Base-by-base conservation (phyloP, 1,140 invertebrate species). In the Saccostrea cuccullata region DNA sequence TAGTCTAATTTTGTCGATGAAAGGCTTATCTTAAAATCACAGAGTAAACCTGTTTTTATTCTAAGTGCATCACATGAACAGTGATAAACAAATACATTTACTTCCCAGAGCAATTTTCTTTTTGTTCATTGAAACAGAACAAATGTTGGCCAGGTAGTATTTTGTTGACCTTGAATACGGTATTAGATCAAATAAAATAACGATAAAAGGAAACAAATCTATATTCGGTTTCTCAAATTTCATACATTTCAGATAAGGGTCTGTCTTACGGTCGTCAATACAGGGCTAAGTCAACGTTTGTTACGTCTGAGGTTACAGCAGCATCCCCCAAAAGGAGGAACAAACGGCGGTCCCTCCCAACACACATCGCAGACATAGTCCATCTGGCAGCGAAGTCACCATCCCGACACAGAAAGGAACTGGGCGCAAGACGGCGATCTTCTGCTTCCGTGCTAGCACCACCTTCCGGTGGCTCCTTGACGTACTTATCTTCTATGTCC, bases 151-250 rank as follows among this genome's bases (percentile, higher is more conserved):
- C 70, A 26, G 26, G 26, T 77, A 26, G 23, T 30, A 30, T 77
- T 77, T 77, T n/a, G 60, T 20, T 30, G 26, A 30, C 70, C 23
- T 77, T 77, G 70, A 77, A 77, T 36, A 77, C 26, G 70, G 67
- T 30, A 77, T 0, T 77, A 77, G 26, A 30, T 26, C 20, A 67
- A 67, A 47, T 47, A 67, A 67, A 67, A n/a, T 23, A 67, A n/a
- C 36, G 26, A 77, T 77, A 23, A 77, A 77, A 77, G 26, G 8
- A 30, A 36, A 77, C 30, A 77, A 12, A 77, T 4, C 70, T 26
- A 26, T 36, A 12, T 77, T 77, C 23, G 3, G 9, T 36, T 4
- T 13, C 15, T 23, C 26, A 64, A 17, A 73, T 13, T 36, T 30
- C 30, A 36, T 36, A 26, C 30, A 36, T 30, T 17, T 30, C 70